Evolutionary conservation across 1,140 invertebrate species (phyloP), one percentile per base, ranked within the genome.

Genomic region (Ganaspis sp.): DNA sequence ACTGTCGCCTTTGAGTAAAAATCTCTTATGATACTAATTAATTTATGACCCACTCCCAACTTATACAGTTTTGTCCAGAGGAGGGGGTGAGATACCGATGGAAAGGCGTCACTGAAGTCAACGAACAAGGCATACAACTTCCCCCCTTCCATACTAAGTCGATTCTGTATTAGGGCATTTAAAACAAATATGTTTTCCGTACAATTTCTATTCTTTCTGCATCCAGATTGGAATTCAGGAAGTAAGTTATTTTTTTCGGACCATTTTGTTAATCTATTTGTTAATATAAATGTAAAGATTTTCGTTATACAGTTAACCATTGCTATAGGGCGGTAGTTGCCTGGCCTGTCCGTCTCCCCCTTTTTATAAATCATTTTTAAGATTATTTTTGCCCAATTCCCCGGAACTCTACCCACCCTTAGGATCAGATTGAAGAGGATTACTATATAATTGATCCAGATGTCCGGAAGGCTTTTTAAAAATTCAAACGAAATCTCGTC

Each of bases 241-340:
- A 54, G 19, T 2, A 54, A 8, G 23, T 54, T 23, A 11, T 21
- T 17, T 0, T 8, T 54, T 2, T 54, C 21, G 4, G 19, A 5
- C n/a, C 9, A 73, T 1, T 45, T 3, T 5, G 17, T 23, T 21
- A 69, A 5, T 15, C 40, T 26, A 11, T 17, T 0, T 9, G 54
- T 74, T 6, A 74, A 74, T 15, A 45, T n/a, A 15, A 45, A 40
- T 21, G 6, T 19, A 1, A 23, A 26, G 0, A n/a, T 69, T 19
- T 42, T 54, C n/a, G n/a, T n/a, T n/a, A n/a, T n/a, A n/a, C n/a
- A n/a, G n/a, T n/a, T n/a, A n/a, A n/a, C n/a, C n/a, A 53, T 15
- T 11, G 69, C 12, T 17, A 75, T 75, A n/a, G 42, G 29, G 21
- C 40, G 42, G 23, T 75, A 69, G 26, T 70, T 45, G 26, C 42